Conservation (phyloP, 2,888 invertebrate species). For the Sepiola atlantica region DNA sequence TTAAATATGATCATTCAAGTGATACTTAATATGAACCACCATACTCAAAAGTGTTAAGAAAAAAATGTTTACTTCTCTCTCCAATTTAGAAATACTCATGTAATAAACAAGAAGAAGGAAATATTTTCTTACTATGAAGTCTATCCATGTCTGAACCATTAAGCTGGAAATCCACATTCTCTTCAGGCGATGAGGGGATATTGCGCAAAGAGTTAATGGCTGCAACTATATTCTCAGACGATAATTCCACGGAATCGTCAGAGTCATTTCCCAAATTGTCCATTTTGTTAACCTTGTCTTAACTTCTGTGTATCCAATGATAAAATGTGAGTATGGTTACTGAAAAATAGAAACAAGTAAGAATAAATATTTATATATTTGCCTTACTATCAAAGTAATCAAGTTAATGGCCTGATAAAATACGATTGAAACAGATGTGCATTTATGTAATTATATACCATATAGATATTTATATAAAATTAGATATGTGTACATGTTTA, state of each 20-base stretch:
- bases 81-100: not conserved
- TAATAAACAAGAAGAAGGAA: not conserved
- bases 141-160: not conserved
- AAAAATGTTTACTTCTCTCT: not conserved
- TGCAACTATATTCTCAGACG: not conserved
- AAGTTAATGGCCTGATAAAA: too few species aligned
- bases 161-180: not conserved
- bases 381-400: too few species aligned
- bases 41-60: not conserved
- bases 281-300: not conserved
- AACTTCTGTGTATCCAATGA: not conserved
- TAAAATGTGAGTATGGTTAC: not conserved
- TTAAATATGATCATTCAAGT: too few species aligned
- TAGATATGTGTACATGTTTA: too few species aligned
- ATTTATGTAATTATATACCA: too few species aligned
- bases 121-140: not conserved
- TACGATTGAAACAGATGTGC: too few species aligned
- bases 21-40: too few species aligned
- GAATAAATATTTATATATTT: not conserved
- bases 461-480: too few species aligned
- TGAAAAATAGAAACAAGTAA: not conserved
- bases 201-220: not conserved
- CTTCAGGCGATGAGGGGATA: not conserved
- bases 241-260: not conserved
- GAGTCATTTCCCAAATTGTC: not conserved